Percentiles rank a stretch among this genome's conserved stretches.
These are phyloP conservation scores for Gymnosoma rotundatum DNA, from an alignment of 2,888 invertebrate species.

Conservation along the genomic window DNA sequence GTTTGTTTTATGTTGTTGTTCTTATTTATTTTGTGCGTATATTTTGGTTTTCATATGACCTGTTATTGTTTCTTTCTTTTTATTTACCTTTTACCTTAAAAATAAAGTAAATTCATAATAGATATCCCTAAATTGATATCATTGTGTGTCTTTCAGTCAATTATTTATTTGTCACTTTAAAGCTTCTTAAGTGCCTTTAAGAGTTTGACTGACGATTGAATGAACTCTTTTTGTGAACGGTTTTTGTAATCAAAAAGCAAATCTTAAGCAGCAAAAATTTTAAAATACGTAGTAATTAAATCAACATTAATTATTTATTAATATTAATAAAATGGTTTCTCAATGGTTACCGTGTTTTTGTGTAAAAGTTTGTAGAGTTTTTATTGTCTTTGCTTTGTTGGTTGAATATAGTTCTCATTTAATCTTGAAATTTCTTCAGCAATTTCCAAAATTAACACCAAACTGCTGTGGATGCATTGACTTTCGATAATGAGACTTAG, in stretches of 20 bases:
- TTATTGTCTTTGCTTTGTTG: no score
- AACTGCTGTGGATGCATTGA: no score
- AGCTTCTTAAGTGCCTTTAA: constrained; percentile 64
- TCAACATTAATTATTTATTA: constrained; percentile 31
- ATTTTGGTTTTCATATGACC: constrained; percentile 35
- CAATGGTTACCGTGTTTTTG: not conserved
- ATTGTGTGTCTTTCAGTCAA: constrained; percentile 51
- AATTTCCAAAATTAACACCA: no score
- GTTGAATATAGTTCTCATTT: no score
- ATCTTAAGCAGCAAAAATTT: not conserved
- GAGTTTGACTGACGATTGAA: constrained; percentile 16
- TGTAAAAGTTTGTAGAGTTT: not conserved
- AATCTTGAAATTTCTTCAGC: no score
- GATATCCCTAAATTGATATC: not conserved
- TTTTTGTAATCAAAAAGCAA: constrained; percentile 37
- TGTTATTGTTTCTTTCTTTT: constrained; percentile 23
- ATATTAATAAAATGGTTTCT: not conserved
- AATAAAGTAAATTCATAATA: constrained; percentile 37
- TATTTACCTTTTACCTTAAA: constrained; percentile 29
- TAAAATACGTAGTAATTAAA: constrained; percentile 31
- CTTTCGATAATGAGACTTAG: no score
- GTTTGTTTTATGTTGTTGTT: constrained; percentile 18
- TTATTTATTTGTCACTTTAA: constrained; percentile 62
- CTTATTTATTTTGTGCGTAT: constrained; percentile 43
- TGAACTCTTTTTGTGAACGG: constrained; percentile 19